These are phyloP conservation scores for Erinaceus europaeus DNA, from an alignment of 2,113 vertebrate species.

Conservation along the genomic window DNA sequence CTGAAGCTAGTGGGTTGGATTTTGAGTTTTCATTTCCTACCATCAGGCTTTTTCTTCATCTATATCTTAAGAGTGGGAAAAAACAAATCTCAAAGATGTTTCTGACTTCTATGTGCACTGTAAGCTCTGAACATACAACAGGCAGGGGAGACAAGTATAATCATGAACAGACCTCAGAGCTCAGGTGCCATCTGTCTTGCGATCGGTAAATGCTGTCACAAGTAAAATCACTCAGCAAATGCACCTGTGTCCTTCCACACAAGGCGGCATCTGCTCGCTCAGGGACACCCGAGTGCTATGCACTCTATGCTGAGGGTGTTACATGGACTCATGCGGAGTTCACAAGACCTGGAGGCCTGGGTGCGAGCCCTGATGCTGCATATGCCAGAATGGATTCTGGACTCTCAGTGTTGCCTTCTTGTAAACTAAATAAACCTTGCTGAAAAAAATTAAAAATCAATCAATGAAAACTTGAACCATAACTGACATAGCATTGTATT, in stretches of 20 bases:
- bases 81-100: neutral
- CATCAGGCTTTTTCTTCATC: neutral
- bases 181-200: neutral
- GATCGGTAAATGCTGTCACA: no score
- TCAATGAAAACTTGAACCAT: no score
- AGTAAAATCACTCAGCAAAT: neutral
- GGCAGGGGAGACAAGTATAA: neutral
- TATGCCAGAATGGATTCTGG: no score
- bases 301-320: no score
- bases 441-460: no score
- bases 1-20: neutral
- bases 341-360: no score
- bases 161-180: neutral
- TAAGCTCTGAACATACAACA: neutral
- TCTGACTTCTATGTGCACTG: neutral
- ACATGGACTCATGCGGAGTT: no score
- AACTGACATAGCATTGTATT: no score
- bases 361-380: no score
- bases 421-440: no score
- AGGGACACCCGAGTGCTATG: neutral
- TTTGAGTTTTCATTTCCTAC: neutral
- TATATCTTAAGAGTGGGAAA: neutral
- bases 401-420: no score
- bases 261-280: neutral
- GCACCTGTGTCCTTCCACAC: neutral